Conservation (phyloP, 1,140 invertebrate species). For the Drosophila fuyamai region DNA sequence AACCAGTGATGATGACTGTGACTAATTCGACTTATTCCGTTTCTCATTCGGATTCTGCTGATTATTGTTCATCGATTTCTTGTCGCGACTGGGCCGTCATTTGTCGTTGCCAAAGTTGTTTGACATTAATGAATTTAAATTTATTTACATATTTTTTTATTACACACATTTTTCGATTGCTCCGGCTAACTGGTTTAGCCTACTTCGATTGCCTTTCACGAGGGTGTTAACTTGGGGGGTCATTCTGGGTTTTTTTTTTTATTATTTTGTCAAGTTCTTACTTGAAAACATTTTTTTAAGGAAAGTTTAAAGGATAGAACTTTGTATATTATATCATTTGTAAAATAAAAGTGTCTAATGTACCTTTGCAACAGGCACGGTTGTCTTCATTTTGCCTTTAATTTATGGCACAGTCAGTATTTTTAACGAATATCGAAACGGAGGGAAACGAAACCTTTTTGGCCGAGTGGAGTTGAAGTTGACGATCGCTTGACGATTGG, state of each 20-base stretch:
- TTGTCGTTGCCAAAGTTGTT: conserved; percentile 55
- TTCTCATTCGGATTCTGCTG: conserved; percentile 28
- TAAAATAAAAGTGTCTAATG: no score
- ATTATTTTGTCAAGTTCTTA: neutral
- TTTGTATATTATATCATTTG: no score
- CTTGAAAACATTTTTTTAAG: neutral
- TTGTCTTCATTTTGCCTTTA: conserved; percentile 47
- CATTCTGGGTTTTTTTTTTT: neutral
- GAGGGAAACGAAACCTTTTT: conserved; percentile 34
- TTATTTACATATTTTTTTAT: conserved; percentile 80
- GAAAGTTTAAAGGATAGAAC: neutral
- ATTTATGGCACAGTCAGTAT: conserved; percentile 51
- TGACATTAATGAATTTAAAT: conserved; percentile 76
- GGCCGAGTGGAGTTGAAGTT: conserved; percentile 6
- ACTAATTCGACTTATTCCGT: conserved; percentile 41
- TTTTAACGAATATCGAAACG: conserved; percentile 29
- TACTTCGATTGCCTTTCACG: conserved; percentile 27
- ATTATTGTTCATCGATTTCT: conserved; percentile 43
- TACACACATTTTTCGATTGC: conserved; percentile 46
- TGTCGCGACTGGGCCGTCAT: conserved; percentile 28
- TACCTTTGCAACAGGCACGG: neutral
- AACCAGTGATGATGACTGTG: conserved; percentile 8
- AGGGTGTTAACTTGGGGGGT: conserved; percentile 24
- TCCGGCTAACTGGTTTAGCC: conserved; percentile 35
- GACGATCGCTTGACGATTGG: conserved; percentile 39